Percentiles rank a stretch among this genome's conserved stretches.
Evolutionary conservation across 37 sponge, comb jelly and placozoan genomes (phyloP).

Genomic region (Spongilla lacustris): DNA sequence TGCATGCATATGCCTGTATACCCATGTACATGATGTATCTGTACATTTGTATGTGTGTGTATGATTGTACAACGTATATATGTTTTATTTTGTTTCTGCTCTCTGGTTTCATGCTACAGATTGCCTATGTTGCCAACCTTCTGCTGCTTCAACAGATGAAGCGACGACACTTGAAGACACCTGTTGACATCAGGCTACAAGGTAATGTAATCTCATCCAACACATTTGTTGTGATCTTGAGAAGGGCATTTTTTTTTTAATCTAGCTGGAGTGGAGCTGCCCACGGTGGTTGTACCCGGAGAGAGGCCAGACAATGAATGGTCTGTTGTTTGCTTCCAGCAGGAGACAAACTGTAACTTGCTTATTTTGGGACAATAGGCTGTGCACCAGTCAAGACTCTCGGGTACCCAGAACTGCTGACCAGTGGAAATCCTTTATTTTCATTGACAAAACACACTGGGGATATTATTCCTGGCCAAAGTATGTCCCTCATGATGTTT

Average conservation of each 20-base stretch:
- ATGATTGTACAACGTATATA: neutral
- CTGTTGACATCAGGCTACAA: conserved; percentile 47
- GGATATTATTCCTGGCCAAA: conserved; percentile 86
- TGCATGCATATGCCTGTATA: neutral
- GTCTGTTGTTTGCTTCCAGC: conserved; percentile 14
- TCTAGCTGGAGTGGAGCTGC: neutral
- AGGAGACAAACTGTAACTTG: neutral
- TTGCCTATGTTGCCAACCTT: conserved; percentile 12
- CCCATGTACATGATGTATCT: neutral
- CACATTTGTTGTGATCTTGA: too few relatives aligned
- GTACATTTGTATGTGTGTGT: conserved; percentile 8
- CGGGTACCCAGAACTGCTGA: conserved; percentile 54
- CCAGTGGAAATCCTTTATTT: conserved; percentile 58
- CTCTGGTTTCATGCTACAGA: neutral
- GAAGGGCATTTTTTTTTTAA: neutral
- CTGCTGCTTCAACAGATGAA: conserved; percentile 56
- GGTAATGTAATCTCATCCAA: neutral
- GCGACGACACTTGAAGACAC: conserved; percentile 14
- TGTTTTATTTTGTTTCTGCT: too few relatives aligned
- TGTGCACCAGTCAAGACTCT: conserved; percentile 27
- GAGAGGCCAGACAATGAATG: conserved; percentile 74
- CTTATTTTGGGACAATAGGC: conserved; percentile 27
- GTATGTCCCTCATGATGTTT: conserved; percentile 12
- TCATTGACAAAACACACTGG: conserved; percentile 82
- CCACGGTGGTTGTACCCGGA: conserved; percentile 31